A percentile compares a stretch with the other conserved stretches of the same genome.
Evolutionary conservation across 2,113 vertebrate genomes (phyloP).

Genomic region (Hypomesus transpacificus): DNA sequence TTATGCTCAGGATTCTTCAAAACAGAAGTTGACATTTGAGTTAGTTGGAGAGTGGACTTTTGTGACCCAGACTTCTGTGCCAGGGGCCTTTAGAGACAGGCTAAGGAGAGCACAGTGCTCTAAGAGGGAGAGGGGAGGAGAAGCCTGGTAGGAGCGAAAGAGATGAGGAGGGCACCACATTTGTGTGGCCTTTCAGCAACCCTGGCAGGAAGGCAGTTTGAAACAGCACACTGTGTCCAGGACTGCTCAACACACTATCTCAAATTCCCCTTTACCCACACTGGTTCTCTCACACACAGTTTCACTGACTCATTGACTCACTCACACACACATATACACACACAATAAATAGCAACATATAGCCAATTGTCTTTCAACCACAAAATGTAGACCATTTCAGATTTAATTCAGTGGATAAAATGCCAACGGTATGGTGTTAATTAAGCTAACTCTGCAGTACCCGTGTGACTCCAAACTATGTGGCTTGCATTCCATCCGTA

Average conservation of each 20-base stretch:
- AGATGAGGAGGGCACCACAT: constrained; percentile 30
- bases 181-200: constrained; percentile 64
- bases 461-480: constrained; percentile 16
- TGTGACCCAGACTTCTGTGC: too few relatives aligned
- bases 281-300: constrained; percentile 1
- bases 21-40: constrained; percentile 56
- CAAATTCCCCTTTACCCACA: constrained; percentile 12
- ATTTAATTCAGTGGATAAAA: not conserved
- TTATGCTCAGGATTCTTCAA: constrained; percentile 50
- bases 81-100: not conserved
- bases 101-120: not conserved
- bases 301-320: not conserved
- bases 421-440: constrained; percentile 29
- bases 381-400: not conserved
- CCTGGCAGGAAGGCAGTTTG: constrained; percentile 51
- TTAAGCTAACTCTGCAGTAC: not conserved
- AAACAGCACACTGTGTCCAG: constrained; percentile 62
- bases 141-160: constrained; percentile 3
- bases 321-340: constrained; percentile 8
- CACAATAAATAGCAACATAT: not conserved
- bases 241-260: constrained; percentile 25
- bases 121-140: not conserved
- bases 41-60: constrained; percentile 26
- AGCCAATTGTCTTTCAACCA: not conserved
- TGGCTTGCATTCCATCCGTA: constrained; percentile 41